These are phyloP conservation scores for Pipa parva DNA, from an alignment of 2,113 vertebrate genomes.

Conservation along the genomic window DNA sequence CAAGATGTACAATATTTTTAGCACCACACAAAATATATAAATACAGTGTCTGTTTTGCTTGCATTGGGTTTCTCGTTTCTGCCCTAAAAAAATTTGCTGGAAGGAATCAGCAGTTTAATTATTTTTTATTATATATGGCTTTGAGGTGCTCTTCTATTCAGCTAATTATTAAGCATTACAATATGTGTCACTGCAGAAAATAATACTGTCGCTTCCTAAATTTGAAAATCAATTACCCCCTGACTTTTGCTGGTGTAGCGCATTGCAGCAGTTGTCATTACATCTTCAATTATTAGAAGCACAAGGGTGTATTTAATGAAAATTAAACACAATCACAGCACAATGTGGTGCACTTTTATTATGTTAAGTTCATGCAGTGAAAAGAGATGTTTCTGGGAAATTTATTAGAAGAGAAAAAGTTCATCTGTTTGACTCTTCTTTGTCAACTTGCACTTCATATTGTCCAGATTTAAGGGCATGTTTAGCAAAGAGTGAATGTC, in stretches of 20 bases:
- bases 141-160: conserved; percentile 11
- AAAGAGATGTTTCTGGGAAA: not conserved
- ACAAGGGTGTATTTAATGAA: conserved; percentile 27
- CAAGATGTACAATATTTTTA: too few relatives aligned
- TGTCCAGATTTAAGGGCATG: too few relatives aligned
- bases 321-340: conserved; percentile 8
- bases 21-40: too few relatives aligned
- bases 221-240: conserved; percentile 40
- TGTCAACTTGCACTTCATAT: not conserved
- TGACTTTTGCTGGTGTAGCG: conserved; percentile 28
- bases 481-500: too few relatives aligned
- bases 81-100: conserved; percentile 17
- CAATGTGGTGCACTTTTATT: conserved; percentile 8
- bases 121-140: conserved; percentile 19
- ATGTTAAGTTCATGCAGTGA: conserved; percentile 1
- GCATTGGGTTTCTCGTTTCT: not conserved
- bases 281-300: conserved; percentile 29
- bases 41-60: not conserved
- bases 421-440: not conserved
- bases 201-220: conserved; percentile 22
- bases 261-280: conserved; percentile 35
- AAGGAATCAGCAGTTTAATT: conserved; percentile 12
- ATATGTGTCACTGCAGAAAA: conserved; percentile 24
- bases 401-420: not conserved
- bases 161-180: conserved; percentile 32